Evolutionary conservation across 1,140 invertebrate genomes (phyloP).

Genomic region (Oncopodura yosiiana): DNA sequence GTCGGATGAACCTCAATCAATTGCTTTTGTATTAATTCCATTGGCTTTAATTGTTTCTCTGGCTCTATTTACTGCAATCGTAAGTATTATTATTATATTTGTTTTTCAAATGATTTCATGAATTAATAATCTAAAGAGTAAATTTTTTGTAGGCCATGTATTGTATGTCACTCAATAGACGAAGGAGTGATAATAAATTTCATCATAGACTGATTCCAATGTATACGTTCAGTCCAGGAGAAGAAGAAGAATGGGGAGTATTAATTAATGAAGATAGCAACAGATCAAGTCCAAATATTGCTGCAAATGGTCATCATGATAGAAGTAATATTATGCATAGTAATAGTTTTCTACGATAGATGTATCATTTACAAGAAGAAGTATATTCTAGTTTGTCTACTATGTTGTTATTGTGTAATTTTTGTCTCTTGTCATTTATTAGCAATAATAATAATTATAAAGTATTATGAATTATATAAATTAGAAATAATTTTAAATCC

Average conservation of each 20-base stretch:
- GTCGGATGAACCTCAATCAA: slow-evolving; percentile 5
- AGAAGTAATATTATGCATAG: neutral
- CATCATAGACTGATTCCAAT: slow-evolving; percentile 23
- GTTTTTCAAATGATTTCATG: slow-evolving; percentile 1
- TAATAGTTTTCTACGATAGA: slow-evolving; percentile 10
- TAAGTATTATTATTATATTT: slow-evolving; percentile 10
- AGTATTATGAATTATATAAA: too few species aligned
- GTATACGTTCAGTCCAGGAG: slow-evolving; percentile 19
- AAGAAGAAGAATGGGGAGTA: slow-evolving; percentile 24
- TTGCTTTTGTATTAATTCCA: slow-evolving; percentile 21
- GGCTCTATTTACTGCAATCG: slow-evolving; percentile 16
- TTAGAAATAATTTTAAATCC: too few species aligned
- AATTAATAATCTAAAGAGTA: neutral
- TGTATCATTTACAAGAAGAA: too few species aligned
- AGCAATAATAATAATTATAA: too few species aligned
- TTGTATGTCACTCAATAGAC: slow-evolving; percentile 18
- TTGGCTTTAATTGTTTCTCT: slow-evolving; percentile 11
- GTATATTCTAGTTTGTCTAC: too few species aligned
- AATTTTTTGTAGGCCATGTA: slow-evolving; percentile 16
- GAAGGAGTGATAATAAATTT: slow-evolving; percentile 18
- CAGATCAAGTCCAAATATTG: neutral
- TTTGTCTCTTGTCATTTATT: too few species aligned
- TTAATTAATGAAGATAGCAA: slow-evolving; percentile 6
- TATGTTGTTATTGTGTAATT: too few species aligned
- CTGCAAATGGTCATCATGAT: neutral